A percentile compares a stretch with the other conserved stretches of the same genome.
phyloP scores from a whole-genome alignment of 2,113 vertebrate species.

The Saimiri boliviensis region DNA sequence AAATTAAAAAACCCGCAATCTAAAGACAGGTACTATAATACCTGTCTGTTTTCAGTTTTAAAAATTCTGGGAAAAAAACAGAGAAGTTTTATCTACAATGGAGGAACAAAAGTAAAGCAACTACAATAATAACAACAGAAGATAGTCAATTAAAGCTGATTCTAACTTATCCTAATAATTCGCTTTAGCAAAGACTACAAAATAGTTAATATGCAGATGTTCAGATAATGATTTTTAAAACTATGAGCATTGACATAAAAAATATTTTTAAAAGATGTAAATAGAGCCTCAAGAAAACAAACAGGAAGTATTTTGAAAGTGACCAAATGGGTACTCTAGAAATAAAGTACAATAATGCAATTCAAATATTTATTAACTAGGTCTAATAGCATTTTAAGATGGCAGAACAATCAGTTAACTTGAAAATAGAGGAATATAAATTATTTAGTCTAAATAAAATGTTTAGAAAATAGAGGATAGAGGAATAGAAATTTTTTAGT shows the following conservation, averaged over 20 bases:
- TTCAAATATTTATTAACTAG: not conserved
- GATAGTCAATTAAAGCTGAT: too few relatives aligned
- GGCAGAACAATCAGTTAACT: not conserved
- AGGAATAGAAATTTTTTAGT: too few relatives aligned
- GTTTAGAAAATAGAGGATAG: not conserved
- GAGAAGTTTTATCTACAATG: not conserved
- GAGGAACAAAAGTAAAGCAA: not conserved
- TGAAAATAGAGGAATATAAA: not conserved
- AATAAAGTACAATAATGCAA: not conserved
- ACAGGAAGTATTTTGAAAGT: not conserved
- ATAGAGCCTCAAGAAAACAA: not conserved
- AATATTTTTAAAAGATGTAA: not conserved
- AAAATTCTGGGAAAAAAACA: too few relatives aligned
- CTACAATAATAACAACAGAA: not conserved
- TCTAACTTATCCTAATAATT: too few relatives aligned
- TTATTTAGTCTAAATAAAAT: not conserved
- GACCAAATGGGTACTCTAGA: not conserved
- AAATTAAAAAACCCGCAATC: accelerated
- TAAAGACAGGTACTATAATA: too few relatives aligned
- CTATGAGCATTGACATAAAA: too few relatives aligned
- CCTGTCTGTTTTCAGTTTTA: too few relatives aligned
- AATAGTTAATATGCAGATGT: too few relatives aligned
- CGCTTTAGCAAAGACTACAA: too few relatives aligned
- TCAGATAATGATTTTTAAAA: too few relatives aligned
- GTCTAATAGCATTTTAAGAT: not conserved